Evolutionary conservation across 2,797 vertebrate genomes (phyloP).

Genomic region (Smutsia temminckii): DNA sequence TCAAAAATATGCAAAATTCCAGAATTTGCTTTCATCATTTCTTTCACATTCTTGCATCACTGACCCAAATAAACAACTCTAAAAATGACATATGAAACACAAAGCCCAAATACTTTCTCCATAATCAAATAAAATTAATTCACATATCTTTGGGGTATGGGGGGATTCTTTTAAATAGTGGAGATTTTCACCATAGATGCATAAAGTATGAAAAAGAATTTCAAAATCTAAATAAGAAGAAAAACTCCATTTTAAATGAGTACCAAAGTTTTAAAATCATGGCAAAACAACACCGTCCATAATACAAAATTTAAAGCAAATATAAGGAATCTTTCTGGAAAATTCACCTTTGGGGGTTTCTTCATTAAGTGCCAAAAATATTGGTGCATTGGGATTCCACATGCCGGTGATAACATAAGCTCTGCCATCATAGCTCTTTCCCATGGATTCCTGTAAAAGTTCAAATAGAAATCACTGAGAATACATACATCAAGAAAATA

Average conservation of each 20-base stretch:
- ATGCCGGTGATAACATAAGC: slow-evolving; percentile 95
- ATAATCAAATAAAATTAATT: slow-evolving; percentile 42
- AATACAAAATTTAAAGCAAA: slow-evolving; percentile 52
- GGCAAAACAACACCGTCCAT: not conserved
- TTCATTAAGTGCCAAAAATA: slow-evolving; percentile 94
- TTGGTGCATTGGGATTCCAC: slow-evolving; percentile 94
- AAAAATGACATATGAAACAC: not conserved
- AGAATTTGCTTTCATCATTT: slow-evolving; percentile 35
- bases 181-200: not conserved
- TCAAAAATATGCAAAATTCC: not conserved
- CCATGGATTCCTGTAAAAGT: slow-evolving; percentile 94
- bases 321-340: slow-evolving; percentile 53
- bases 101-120: not conserved
- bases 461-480: not conserved
- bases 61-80: not conserved
- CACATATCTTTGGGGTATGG: not conserved
- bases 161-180: not conserved
- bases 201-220: not conserved
- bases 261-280: not conserved
- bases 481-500: not conserved
- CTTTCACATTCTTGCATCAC: not conserved
- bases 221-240: slow-evolving; percentile 48
- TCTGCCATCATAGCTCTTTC: slow-evolving; percentile 94
- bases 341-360: slow-evolving; percentile 97
- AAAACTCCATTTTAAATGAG: slow-evolving; percentile 44